Percentiles rank a stretch among this genome's conserved stretches.
Evolutionary conservation across 2,888 invertebrate genomes (phyloP).

Genomic region (Phyllotreta cruciferae): DNA sequence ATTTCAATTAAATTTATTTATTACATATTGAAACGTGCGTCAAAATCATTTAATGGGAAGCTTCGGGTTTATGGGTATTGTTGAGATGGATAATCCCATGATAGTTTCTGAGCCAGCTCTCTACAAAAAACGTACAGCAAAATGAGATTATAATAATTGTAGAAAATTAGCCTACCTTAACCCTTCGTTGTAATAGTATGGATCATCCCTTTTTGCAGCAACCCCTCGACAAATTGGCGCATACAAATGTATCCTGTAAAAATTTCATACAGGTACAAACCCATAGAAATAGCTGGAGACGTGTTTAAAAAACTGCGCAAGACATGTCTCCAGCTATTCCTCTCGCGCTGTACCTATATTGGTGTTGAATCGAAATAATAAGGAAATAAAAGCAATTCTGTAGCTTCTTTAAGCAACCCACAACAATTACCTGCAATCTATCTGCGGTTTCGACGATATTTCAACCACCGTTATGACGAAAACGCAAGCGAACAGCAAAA

Average conservation of each 20-base stretch:
- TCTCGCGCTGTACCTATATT: not conserved
- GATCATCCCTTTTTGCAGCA: slow-evolving; percentile 37
- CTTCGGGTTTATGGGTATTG: slow-evolving; percentile 1
- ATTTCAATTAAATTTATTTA: too few species aligned
- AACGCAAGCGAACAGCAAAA: slow-evolving; percentile 26
- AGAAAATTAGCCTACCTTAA: slow-evolving; percentile 20
- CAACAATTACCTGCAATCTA: slow-evolving; percentile 36
- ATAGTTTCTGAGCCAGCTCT: not conserved
- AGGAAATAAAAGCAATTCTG: too few species aligned
- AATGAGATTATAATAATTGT: not conserved
- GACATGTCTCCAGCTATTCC: not conserved
- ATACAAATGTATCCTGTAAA: slow-evolving; percentile 38
- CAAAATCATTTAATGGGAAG: not conserved
- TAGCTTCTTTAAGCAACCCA: too few species aligned
- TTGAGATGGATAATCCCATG: slow-evolving; percentile 8
- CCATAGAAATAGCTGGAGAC: too few species aligned
- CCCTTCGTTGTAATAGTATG: slow-evolving; percentile 19
- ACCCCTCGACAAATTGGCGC: slow-evolving; percentile 37
- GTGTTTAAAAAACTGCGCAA: too few species aligned
- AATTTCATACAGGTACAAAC: not conserved
- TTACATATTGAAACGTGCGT: too few species aligned
- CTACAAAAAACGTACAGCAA: not conserved
- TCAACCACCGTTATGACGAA: slow-evolving; percentile 27
- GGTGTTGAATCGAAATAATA: not conserved
- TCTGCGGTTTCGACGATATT: slow-evolving; percentile 29